These are phyloP conservation scores for Agriopis leucophaearia DNA, from an alignment of 2,888 invertebrate genomes.

Conservation along the genomic window DNA sequence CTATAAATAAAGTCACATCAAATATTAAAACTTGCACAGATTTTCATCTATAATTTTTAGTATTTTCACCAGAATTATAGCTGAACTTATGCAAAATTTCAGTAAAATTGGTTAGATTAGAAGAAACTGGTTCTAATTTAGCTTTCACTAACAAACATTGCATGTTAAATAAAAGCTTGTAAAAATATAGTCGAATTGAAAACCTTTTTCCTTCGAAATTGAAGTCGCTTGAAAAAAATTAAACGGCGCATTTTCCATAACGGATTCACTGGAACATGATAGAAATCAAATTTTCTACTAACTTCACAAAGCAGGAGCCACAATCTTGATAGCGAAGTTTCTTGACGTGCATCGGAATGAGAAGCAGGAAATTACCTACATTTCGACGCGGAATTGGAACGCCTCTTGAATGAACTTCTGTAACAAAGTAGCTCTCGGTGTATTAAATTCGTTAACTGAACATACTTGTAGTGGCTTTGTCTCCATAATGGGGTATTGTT, in stretches of 20 bases:
- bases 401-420: conserved; percentile 36
- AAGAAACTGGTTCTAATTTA: too few species aligned
- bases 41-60: too few species aligned
- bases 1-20: too few species aligned
- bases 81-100: too few species aligned
- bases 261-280: conserved; percentile 17
- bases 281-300: conserved; percentile 26
- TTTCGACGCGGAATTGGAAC: conserved; percentile 36
- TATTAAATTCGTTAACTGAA: conserved; percentile 43
- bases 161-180: too few species aligned
- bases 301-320: conserved; percentile 47
- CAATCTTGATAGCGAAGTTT: conserved; percentile 62
- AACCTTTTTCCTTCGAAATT: too few species aligned
- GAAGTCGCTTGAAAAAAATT: too few species aligned
- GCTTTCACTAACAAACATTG: too few species aligned
- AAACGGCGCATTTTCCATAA: conserved; percentile 5
- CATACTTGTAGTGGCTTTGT: conserved; percentile 59
- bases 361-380: conserved; percentile 48
- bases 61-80: too few species aligned
- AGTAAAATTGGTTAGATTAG: too few species aligned
- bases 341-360: conserved; percentile 65
- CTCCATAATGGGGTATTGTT: conserved; percentile 74
- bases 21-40: too few species aligned
- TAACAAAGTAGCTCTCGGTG: conserved; percentile 25
- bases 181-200: too few species aligned